Evolutionary conservation across 1,140 invertebrate species (phyloP).

Genomic region (Dolichoris vasculosae): DNA sequence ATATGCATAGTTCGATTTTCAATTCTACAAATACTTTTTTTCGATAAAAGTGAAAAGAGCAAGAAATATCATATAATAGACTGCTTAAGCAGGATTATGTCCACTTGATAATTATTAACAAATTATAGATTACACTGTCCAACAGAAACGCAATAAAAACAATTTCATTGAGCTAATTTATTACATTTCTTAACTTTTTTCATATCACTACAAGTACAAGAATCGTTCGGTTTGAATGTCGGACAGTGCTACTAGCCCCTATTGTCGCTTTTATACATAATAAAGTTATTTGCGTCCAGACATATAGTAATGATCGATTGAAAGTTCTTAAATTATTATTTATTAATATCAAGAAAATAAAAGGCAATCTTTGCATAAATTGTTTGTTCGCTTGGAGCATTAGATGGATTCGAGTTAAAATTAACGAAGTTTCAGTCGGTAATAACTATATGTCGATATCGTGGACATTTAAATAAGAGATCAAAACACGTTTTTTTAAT

Average conservation of each 20-base stretch:
- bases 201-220: constrained; percentile 18
- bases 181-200: constrained; percentile 22
- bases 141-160: constrained; percentile 32
- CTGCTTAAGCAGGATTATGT: constrained; percentile 21
- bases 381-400: background rate
- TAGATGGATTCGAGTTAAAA: background rate
- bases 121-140: constrained; percentile 24
- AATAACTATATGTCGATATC: constrained; percentile 29
- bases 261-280: constrained; percentile 44
- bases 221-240: background rate
- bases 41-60: constrained; percentile 13
- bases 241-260: constrained; percentile 36
- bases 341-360: background rate
- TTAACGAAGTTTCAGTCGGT: constrained; percentile 3
- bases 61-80: constrained; percentile 23
- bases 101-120: constrained; percentile 28
- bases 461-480: constrained; percentile 43
- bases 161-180: constrained; percentile 38
- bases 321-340: constrained; percentile 24
- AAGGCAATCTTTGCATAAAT: background rate
- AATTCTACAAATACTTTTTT: constrained; percentile 7
- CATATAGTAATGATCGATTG: constrained; percentile 14
- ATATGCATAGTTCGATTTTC: background rate
- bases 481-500: background rate
- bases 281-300: constrained; percentile 23